Percentiles rank a stretch among this genome's conserved stretches.
Evolutionary conservation across 2,797 vertebrate genomes (phyloP).

Genomic region (Epinephelus coioides): DNA sequence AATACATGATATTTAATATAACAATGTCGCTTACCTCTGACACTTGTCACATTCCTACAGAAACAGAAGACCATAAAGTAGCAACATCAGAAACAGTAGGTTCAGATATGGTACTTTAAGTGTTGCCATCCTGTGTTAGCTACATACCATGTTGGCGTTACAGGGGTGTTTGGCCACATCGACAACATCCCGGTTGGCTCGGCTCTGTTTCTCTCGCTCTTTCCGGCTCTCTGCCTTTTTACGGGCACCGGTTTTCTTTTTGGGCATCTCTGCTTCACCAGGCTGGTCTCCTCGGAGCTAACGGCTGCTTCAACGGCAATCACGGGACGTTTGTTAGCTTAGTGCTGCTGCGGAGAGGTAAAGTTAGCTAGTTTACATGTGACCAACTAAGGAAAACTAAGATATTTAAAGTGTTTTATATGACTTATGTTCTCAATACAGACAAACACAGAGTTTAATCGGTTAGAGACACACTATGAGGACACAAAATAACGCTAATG

Average conservation of each 20-base stretch:
- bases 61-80: slow-evolving; percentile 37
- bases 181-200: slow-evolving; percentile 90
- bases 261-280: slow-evolving; percentile 88
- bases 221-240: slow-evolving; percentile 97
- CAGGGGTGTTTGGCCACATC: slow-evolving; percentile 97
- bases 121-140: background rate
- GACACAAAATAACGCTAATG: no score
- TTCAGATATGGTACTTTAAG: background rate
- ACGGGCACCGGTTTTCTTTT: slow-evolving; percentile 98
- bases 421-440: background rate
- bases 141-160: slow-evolving; percentile 92
- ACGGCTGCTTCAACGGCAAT: background rate
- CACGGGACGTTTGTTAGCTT: background rate
- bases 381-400: background rate
- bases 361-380: background rate
- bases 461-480: no score
- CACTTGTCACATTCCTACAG: slow-evolving; percentile 98
- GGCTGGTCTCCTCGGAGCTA: background rate
- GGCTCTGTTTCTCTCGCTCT: slow-evolving; percentile 94
- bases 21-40: slow-evolving; percentile 89
- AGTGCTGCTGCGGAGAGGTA: no score
- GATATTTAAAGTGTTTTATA: background rate
- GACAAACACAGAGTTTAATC: accelerated
- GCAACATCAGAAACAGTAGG: background rate
- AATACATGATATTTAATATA: background rate